Percentiles rank a stretch among this genome's conserved stretches.
Evolutionary conservation across 2,888 invertebrate species (phyloP).

Genomic region (Clivina fossor): DNA sequence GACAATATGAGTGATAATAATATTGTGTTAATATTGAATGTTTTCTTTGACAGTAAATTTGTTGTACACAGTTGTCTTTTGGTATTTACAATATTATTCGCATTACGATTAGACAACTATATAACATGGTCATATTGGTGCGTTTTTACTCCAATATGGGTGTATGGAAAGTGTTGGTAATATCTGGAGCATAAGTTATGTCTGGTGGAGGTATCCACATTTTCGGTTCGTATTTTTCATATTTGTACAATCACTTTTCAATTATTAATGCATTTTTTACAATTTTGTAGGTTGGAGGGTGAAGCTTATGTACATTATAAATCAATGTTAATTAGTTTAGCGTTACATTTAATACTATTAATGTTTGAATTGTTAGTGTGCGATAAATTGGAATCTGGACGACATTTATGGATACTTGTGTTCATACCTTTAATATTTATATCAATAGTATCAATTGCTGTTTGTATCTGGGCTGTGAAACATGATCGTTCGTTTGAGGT

Average conservation of each 20-base stretch:
- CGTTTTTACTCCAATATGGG: constrained; percentile 95
- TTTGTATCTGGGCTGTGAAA: constrained; percentile 98
- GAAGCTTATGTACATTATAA: constrained; percentile 97
- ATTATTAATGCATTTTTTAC: no score
- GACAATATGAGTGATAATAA: constrained; percentile 1
- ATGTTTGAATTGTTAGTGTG: constrained; percentile 97
- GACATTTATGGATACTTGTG: constrained; percentile 87
- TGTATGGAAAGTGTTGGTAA: constrained; percentile 90
- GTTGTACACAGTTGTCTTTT: constrained; percentile 92
- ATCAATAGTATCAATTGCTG: constrained; percentile 94
- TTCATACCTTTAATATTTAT: constrained; percentile 96
- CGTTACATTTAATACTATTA: constrained; percentile 88
- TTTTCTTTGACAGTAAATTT: constrained; percentile 81
- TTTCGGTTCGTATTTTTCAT: constrained; percentile 65
- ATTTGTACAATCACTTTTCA: no score
- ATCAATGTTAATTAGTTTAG: constrained; percentile 95
- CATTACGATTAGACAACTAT: constrained; percentile 84
- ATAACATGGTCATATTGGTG: constrained; percentile 95
- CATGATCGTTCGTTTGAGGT: constrained; percentile 97
- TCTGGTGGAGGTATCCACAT: constrained; percentile 96
- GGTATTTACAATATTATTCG: constrained; percentile 87
- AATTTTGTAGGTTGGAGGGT: constrained; percentile 79
- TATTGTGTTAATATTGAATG: constrained; percentile 26
- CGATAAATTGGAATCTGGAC: constrained; percentile 86
- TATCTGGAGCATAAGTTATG: constrained; percentile 86